A percentile compares a stretch with the other conserved stretches of the same genome.
These are phyloP conservation scores for Varanus komodoensis DNA, from an alignment of 2,113 vertebrate species.

Conservation along the genomic window DNA sequence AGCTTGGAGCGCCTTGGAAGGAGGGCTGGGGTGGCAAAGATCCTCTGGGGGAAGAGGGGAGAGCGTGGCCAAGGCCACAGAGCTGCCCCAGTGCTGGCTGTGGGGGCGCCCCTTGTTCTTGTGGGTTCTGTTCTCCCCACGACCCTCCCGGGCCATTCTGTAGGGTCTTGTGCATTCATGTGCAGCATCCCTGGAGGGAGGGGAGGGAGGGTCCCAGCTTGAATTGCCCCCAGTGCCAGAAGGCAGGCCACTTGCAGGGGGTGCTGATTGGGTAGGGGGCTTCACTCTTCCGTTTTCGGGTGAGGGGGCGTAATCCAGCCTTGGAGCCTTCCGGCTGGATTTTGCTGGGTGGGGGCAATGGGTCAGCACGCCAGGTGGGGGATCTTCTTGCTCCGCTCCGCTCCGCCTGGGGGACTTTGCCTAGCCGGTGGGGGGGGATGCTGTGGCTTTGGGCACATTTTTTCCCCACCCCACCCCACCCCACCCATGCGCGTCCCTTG, in stretches of 20 bases:
- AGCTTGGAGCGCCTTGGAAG: neutral
- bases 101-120: neutral
- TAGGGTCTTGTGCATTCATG: too few relatives aligned
- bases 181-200: too few relatives aligned
- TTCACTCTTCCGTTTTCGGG: too few relatives aligned
- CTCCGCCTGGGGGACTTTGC: neutral
- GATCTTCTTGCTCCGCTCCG: too few relatives aligned
- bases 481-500: too few relatives aligned
- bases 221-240: constrained; percentile 8
- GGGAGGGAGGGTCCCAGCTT: too few relatives aligned
- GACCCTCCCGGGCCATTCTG: too few relatives aligned
- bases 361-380: neutral
- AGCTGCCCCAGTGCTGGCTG: neutral
- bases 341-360: neutral
- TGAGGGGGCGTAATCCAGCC: neutral
- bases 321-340: neutral
- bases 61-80: too few relatives aligned
- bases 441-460: too few relatives aligned
- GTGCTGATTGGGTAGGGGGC: too few relatives aligned
- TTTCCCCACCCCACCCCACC: neutral
- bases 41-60: fast-evolving
- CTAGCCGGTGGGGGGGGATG: too few relatives aligned
- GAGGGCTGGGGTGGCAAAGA: neutral
- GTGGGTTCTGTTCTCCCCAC: neutral
- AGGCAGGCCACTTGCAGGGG: neutral